These are phyloP conservation scores for Scaptomyza reducta DNA, from an alignment of 2,888 invertebrate species.

Conservation along the genomic window DNA sequence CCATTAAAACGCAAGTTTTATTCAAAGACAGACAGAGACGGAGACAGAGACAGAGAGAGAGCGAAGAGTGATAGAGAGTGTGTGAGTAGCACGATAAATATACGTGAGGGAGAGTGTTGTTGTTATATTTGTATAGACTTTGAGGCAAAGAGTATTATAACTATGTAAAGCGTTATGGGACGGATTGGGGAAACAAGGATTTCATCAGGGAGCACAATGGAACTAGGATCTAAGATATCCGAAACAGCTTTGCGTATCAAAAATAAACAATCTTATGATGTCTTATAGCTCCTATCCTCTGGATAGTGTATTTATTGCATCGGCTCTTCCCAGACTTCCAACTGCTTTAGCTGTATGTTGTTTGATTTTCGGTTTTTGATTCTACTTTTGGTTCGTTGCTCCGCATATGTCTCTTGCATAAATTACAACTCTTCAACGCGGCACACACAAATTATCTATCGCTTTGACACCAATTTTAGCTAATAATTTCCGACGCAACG, in stretches of 20 bases:
- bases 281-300: no score
- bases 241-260: no score
- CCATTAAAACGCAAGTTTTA: constrained; percentile 24
- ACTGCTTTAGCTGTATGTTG: constrained; percentile 17
- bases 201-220: no score
- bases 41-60: constrained; percentile 2
- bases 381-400: constrained; percentile 64
- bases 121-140: constrained; percentile 20
- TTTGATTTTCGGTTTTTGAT: constrained; percentile 11
- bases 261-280: no score
- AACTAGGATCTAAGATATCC: no score
- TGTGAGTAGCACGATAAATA: background rate
- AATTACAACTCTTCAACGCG: constrained; percentile 63
- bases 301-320: constrained; percentile 8
- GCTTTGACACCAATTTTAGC: constrained; percentile 74
- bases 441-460: constrained; percentile 50
- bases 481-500: constrained; percentile 69
- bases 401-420: constrained; percentile 74
- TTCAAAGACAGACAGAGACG: constrained; percentile 12
- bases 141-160: background rate
- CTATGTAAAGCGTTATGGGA: background rate
- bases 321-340: background rate
- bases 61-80: background rate
- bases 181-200: background rate
- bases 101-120: constrained; percentile 76